Evolutionary conservation across 1,140 invertebrate genomes (phyloP).

Genomic region (Zaprionus lachaisei): DNA sequence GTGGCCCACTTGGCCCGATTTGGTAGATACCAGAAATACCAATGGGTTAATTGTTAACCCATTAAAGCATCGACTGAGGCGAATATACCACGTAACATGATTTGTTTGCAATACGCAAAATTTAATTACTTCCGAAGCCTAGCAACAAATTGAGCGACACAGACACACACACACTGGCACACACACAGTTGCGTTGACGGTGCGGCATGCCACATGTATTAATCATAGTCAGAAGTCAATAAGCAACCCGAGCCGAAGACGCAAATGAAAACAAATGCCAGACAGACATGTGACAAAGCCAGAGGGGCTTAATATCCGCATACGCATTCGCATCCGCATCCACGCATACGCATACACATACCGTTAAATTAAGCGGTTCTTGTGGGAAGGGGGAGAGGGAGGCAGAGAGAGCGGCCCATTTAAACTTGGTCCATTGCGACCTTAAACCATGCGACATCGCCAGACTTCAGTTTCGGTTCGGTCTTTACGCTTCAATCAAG

Average conservation of each 20-base stretch:
- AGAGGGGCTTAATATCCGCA: background rate
- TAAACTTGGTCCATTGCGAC: slow-evolving; percentile 19
- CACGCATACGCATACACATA: background rate
- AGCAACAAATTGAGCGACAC: background rate
- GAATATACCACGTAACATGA: slow-evolving; percentile 18
- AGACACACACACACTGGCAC: background rate
- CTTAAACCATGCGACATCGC: slow-evolving; percentile 10
- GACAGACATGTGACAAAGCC: slow-evolving; percentile 19
- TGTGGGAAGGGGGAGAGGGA: background rate
- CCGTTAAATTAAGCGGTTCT: slow-evolving; percentile 31
- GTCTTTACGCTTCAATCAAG: slow-evolving; percentile 46
- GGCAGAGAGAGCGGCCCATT: background rate
- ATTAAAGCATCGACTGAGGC: slow-evolving; percentile 27
- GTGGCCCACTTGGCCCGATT: slow-evolving; percentile 25
- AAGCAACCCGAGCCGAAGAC: slow-evolving; percentile 28
- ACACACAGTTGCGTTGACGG: background rate
- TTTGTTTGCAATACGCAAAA: slow-evolving; percentile 25
- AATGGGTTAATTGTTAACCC: slow-evolving; percentile 53
- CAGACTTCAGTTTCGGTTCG: slow-evolving; percentile 3
- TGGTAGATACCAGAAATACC: slow-evolving; percentile 20
- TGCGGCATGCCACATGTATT: slow-evolving; percentile 33
- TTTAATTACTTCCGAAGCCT: slow-evolving; percentile 35
- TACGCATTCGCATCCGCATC: slow-evolving; percentile 10
- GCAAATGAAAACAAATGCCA: slow-evolving; percentile 47
- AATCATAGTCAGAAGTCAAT: slow-evolving; percentile 53